Evolutionary conservation across 1,140 invertebrate genomes (phyloP).

Genomic region (Drosophila orena): DNA sequence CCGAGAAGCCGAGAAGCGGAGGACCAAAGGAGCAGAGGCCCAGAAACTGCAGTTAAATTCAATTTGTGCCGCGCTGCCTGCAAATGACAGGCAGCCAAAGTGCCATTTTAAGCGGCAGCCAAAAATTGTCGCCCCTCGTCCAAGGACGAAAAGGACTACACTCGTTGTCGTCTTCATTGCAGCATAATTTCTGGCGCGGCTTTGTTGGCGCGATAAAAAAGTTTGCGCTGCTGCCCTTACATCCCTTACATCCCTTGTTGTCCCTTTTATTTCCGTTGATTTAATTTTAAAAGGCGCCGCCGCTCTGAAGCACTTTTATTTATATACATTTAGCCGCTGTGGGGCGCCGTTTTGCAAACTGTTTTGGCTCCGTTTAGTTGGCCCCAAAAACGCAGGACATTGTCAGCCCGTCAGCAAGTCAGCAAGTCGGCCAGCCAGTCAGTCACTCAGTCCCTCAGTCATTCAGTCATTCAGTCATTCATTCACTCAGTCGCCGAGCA

Average conservation of each 20-base stretch:
- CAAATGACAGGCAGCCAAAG: constrained; percentile 78
- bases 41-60: constrained; percentile 81
- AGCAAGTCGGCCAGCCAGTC: constrained; percentile 30
- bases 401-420: constrained; percentile 41
- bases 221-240: constrained; percentile 41
- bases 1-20: constrained; percentile 2
- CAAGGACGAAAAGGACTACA: constrained; percentile 26
- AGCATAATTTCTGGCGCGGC: constrained; percentile 73
- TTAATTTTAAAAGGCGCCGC: constrained; percentile 81
- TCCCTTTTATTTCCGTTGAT: constrained; percentile 73
- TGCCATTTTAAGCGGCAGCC: constrained; percentile 79
- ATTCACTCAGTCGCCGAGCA: constrained; percentile 27
- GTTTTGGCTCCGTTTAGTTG: constrained; percentile 78
- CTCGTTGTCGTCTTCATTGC: constrained; percentile 70
- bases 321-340: constrained; percentile 67
- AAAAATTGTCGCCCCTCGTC: constrained; percentile 72
- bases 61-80: constrained; percentile 77
- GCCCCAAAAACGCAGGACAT: constrained; percentile 61
- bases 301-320: constrained; percentile 71
- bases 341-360: constrained; percentile 60
- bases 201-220: constrained; percentile 79
- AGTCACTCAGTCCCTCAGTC: constrained; percentile 33
- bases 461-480: constrained; percentile 15
- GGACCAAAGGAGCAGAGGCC: constrained; percentile 14
- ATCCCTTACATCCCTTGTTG: constrained; percentile 31